phyloP scores from a whole-genome alignment of 1,140 invertebrate species.

The Drosophila trapezifrons region DNA sequence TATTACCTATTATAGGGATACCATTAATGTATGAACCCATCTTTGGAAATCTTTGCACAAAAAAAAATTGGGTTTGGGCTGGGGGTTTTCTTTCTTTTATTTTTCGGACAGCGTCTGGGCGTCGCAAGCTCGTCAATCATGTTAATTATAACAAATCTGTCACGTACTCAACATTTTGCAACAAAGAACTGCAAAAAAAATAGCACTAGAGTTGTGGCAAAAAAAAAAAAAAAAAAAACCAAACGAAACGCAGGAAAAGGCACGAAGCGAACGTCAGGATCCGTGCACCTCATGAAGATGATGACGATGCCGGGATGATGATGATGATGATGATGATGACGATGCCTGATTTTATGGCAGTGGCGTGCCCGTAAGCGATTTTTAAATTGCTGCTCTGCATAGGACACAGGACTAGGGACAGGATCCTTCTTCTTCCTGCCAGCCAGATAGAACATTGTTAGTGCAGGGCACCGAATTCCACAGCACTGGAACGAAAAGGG shows the following conservation, averaged over 20 bases:
- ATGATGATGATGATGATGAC: slow-evolving; percentile 50
- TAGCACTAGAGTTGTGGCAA: background rate
- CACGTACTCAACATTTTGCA: slow-evolving; percentile 66
- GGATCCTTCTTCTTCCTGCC: slow-evolving; percentile 29
- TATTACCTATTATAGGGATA: slow-evolving; percentile 12
- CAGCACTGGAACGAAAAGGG: background rate
- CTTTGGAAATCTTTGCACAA: too few species aligned
- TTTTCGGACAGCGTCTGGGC: slow-evolving; percentile 35
- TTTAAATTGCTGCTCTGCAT: slow-evolving; percentile 76
- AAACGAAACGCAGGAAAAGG: slow-evolving; percentile 61
- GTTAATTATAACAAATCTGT: slow-evolving; percentile 78
- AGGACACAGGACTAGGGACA: slow-evolving; percentile 34
- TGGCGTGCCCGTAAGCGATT: slow-evolving; percentile 74
- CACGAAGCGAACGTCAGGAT: slow-evolving; percentile 59
- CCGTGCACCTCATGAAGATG: slow-evolving; percentile 42
- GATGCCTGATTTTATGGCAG: slow-evolving; percentile 74
- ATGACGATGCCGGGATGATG: slow-evolving; percentile 48
- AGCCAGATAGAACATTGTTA: slow-evolving; percentile 47
- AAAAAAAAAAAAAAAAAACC: slow-evolving; percentile 29
- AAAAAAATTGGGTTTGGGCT: background rate
- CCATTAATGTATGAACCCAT: slow-evolving; percentile 17
- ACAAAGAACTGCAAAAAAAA: slow-evolving; percentile 33
- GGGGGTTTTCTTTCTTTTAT: background rate
- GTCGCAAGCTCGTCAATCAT: slow-evolving; percentile 71
- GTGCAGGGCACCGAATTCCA: slow-evolving; percentile 32